Evolutionary conservation across 2,113 vertebrate species (phyloP), one percentile per base, ranked within the genome.

Genomic region (Pontoporia blainvillei): DNA sequence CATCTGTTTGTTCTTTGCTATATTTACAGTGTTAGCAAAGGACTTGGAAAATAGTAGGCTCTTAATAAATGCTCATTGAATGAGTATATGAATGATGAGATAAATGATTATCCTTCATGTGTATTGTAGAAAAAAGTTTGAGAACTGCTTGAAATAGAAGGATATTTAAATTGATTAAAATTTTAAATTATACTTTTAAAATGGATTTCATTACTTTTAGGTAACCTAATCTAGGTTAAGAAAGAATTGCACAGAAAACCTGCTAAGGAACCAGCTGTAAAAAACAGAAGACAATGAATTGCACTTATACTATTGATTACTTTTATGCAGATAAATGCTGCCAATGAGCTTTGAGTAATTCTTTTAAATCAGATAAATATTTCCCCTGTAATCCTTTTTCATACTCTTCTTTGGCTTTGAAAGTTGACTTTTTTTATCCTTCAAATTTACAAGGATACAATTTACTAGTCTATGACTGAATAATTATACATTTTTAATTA

Each of bases 401-500:
- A 41, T 84, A 62, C 41, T 88, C 9, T 91, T 79, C 21, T 81
- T 97, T 93, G 76, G 49, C 21, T 94, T 96, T 81, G 49, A 87
- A 88, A 91, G 10, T 13, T 81, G 76, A 31, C 72, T 41, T 90
- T 96, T 93, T 82, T 93, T 86, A 83, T 94, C 11, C 72, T 92
- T 91, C 66, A 94, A 96, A 94, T 89, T 96, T 57, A 94, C 6
- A 93, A 67, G 29, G 61, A 14, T 76, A 93, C 31, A 96, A 97
- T 94, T 96, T 93, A 52, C 46, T 94, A 36, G 27, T 86, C n/a
- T 94, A 44, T 79, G 49, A 84, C 83, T 87, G 71, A 88, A 66
- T 94, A 96, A 93, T 96, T 96, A 96, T 14, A 69, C 41, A 93
- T 94, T 89, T 88, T 97, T 89, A 97, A 96, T 95, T 94, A 64